Evolutionary conservation across 2,797 vertebrate species (phyloP).

Genomic region (Aulostomus chinensis): DNA sequence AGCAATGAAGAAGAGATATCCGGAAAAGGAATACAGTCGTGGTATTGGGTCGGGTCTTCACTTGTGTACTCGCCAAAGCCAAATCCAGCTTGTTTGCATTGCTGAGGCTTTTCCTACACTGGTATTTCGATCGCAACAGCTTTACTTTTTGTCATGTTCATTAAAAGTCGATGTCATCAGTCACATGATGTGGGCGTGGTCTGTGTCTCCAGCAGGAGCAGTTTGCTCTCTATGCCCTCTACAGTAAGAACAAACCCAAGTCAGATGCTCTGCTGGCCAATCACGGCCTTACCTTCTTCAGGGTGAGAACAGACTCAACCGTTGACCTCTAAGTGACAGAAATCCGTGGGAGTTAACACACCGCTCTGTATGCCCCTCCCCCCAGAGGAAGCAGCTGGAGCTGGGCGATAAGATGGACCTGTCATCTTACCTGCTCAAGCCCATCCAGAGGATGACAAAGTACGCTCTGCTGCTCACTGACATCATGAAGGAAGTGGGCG

Average conservation of each 20-base stretch:
- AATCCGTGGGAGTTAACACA: too few relatives aligned
- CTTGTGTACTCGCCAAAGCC: too few relatives aligned
- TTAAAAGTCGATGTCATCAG: too few relatives aligned
- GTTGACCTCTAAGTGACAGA: not conserved
- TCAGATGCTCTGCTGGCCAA: conserved; percentile 89
- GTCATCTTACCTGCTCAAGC: conserved; percentile 86
- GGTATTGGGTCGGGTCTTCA: too few relatives aligned
- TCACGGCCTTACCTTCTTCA: conserved; percentile 91
- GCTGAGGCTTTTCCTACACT: too few relatives aligned
- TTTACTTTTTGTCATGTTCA: too few relatives aligned
- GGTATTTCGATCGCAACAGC: too few relatives aligned
- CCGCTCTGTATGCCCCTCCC: not conserved
- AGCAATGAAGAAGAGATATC: too few relatives aligned
- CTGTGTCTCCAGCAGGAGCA: conserved; percentile 85
- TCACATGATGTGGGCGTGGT: too few relatives aligned
- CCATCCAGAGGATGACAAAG: conserved; percentile 86
- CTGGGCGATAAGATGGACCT: conserved; percentile 85
- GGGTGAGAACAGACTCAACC: conserved; percentile 74
- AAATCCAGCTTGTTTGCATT: too few relatives aligned
- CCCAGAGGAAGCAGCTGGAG: conserved; percentile 77
- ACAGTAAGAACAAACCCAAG: conserved; percentile 97
- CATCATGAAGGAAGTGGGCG: conserved; percentile 80
- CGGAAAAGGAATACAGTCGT: too few relatives aligned
- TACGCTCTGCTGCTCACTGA: conserved; percentile 84
- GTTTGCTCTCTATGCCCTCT: conserved; percentile 92